phyloP scores from a whole-genome alignment of 2,797 vertebrate species.

The Phataginus tricuspis region DNA sequence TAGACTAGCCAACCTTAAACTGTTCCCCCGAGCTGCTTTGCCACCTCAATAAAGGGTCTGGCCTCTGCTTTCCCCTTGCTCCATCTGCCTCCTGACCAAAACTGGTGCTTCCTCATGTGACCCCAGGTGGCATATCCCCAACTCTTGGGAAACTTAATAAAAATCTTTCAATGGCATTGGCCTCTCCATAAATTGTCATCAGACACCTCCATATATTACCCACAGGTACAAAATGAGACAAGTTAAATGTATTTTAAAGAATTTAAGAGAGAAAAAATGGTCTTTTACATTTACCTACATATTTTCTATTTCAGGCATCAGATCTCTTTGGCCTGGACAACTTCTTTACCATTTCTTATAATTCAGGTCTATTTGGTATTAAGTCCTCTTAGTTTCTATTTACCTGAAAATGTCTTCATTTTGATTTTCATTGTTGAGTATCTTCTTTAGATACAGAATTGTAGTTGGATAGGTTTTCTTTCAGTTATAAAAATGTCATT shows the following conservation, averaged over 20 bases:
- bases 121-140: background rate
- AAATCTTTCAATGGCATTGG: background rate
- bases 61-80: background rate
- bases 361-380: background rate
- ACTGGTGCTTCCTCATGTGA: background rate
- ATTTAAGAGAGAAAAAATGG: background rate
- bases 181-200: background rate
- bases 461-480: background rate
- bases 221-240: background rate
- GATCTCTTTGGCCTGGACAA: background rate
- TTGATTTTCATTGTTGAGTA: background rate
- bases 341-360: background rate
- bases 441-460: conserved; percentile 12
- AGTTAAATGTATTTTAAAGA: conserved; percentile 14
- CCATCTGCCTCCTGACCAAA: background rate
- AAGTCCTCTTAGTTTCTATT: background rate
- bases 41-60: background rate
- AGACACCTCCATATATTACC: background rate
- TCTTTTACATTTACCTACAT: background rate
- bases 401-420: conserved; percentile 1
- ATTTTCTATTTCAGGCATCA: background rate
- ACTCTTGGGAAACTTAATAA: background rate
- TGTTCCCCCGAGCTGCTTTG: background rate
- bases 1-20: background rate
- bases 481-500: conserved; percentile 24